Base-by-base conservation (phyloP, 2,797 vertebrate species). In the Tokudaia tokunoshimensis region DNA sequence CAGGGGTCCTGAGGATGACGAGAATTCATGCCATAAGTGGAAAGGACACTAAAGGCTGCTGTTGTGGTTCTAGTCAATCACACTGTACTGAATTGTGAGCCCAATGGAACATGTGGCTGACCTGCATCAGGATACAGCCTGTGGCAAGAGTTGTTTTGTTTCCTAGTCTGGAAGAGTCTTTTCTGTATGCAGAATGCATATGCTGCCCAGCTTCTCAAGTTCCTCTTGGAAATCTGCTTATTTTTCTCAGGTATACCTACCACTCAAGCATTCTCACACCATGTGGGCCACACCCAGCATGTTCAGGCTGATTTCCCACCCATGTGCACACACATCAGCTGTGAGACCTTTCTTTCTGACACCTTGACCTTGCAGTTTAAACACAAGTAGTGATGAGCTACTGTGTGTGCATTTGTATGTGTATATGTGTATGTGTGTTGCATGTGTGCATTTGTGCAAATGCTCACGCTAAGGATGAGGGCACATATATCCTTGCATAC, bases 21-120 rank as follows among this genome's bases (percentile, higher is more conserved):
- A 29, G 2, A 13, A 0, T 61, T 44, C 26, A 44, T 57, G 6
- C 0, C 37, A 0, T 9, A 6, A 31, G 29, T 67, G 59, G 47
- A 26, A 15, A 44, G 24, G 3, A 24, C 10, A 70, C 14, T 37
- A 6, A 14, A 61, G 6, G 0, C 11, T 52, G 44, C 0, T 26
- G 6, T 11, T 31, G 8, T 12, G 9, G 37, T 31, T 84, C 24
- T 34, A 37, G 52, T 55, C 26, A 61, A 44, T 22, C 59, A 50
- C 44, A 50, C 19, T 50, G 44, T n/a, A 20, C 1, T 63, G 26
- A 31, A 63, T 26, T 31, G 26, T 84, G 26, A 44, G 70, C 70
- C 19, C 70, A 85, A 24, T n/a, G 31, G 63, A 11, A 47, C 61
- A 3, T 34, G 17, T 65, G 41, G 26, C 81, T 65, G 41, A 41